Percentiles rank a stretch among this genome's conserved stretches.
These are phyloP conservation scores for Platygyra sinensis DNA, from an alignment of 64 coral and sea anemone species.

Conservation along the genomic window DNA sequence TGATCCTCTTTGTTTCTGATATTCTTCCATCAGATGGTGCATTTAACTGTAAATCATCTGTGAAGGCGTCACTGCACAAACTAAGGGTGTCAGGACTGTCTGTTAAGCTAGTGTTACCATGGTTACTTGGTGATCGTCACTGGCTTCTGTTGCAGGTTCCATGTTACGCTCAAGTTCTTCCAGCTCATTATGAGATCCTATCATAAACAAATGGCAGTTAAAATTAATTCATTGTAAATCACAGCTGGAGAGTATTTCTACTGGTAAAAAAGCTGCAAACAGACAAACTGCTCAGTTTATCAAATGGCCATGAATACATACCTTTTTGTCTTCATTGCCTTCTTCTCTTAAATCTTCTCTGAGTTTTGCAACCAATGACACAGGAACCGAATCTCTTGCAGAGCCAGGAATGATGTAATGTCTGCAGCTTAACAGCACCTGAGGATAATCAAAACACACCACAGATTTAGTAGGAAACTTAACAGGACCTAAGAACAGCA, in stretches of 20 bases:
- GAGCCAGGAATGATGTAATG: conserved; percentile 70
- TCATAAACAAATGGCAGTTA: background rate
- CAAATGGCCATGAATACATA: background rate
- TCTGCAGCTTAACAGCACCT: conserved; percentile 63
- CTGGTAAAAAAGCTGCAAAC: too few species aligned
- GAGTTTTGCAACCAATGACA: conserved; percentile 60
- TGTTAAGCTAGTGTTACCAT: conserved; percentile 16
- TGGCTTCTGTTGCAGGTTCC: conserved; percentile 35
- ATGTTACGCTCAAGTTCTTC: conserved; percentile 56
- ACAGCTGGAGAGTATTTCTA: too few species aligned
- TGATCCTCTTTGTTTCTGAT: conserved; percentile 47
- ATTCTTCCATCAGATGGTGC: background rate
- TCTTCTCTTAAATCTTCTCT: conserved; percentile 48
- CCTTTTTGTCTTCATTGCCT: background rate
- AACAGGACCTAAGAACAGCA: too few species aligned
- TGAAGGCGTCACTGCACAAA: conserved; percentile 60
- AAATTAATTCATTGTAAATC: background rate
- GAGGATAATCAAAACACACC: background rate
- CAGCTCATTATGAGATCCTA: conserved; percentile 56
- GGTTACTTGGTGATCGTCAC: conserved; percentile 46
- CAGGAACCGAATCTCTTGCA: conserved; percentile 82
- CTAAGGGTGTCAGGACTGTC: conserved; percentile 74
- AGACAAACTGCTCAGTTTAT: too few species aligned
- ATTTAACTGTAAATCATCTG: conserved; percentile 20
- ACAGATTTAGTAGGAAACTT: too few species aligned